These are phyloP conservation scores for Marronus borbonicus DNA, from an alignment of 2,888 invertebrate species.

Conservation along the genomic window DNA sequence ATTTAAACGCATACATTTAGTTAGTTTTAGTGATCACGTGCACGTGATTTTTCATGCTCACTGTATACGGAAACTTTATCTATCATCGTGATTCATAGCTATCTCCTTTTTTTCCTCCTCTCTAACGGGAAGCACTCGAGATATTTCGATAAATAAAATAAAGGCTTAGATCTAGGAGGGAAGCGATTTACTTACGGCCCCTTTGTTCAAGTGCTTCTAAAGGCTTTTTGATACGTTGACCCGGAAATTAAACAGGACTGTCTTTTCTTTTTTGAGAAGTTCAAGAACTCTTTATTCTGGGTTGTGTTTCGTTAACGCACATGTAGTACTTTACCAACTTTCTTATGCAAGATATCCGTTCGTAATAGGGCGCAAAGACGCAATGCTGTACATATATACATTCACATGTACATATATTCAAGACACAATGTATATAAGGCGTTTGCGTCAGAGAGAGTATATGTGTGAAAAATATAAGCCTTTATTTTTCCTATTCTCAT, in stretches of 20 bases:
- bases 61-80: background rate
- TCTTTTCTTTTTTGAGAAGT: slow-evolving; percentile 37
- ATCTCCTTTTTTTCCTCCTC: background rate
- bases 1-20: too few species aligned
- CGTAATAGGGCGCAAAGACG: background rate
- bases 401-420: background rate
- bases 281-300: slow-evolving; percentile 37
- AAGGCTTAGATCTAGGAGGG: slow-evolving; percentile 3
- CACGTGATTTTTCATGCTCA: too few species aligned
- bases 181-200: slow-evolving; percentile 17
- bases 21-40: too few species aligned
- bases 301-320: background rate
- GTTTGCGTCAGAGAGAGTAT: background rate
- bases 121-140: slow-evolving; percentile 29
- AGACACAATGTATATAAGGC: background rate
- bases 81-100: slow-evolving; percentile 9
- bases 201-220: slow-evolving; percentile 7
- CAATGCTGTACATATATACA: background rate
- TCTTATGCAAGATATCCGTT: slow-evolving; percentile 6
- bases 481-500: background rate
- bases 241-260: slow-evolving; percentile 48
- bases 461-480: slow-evolving; percentile 5
- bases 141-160: slow-evolving; percentile 32
- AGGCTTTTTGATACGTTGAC: slow-evolving; percentile 29
- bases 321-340: background rate